phyloP scores from a whole-genome alignment of 2,797 vertebrate genomes.

The Ataeniobius toweri region DNA sequence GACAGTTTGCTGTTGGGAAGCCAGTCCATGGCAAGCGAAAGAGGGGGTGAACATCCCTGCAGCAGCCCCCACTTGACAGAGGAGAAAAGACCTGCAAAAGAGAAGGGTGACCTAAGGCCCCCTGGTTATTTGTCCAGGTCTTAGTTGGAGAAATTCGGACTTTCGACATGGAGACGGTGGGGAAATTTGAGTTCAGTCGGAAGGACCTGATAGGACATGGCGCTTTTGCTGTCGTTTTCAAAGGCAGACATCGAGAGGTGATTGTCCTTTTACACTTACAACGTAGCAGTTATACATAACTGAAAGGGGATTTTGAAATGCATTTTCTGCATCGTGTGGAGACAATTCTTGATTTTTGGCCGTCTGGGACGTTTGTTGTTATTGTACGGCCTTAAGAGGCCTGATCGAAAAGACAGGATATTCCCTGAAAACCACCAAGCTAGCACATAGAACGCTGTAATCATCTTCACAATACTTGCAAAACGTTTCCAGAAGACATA shows the following conservation, averaged over 20 bases:
- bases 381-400: slow-evolving; percentile 76
- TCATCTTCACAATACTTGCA: background rate
- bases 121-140: slow-evolving; percentile 37
- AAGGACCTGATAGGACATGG: slow-evolving; percentile 97
- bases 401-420: slow-evolving; percentile 42
- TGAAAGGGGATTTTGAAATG: accelerated
- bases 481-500: background rate
- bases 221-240: slow-evolving; percentile 96
- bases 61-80: slow-evolving; percentile 64
- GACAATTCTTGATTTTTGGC: background rate
- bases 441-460: background rate
- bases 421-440: slow-evolving; percentile 24
- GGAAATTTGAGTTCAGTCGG: slow-evolving; percentile 96
- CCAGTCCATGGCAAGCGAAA: slow-evolving; percentile 81
- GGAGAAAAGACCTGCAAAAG: slow-evolving; percentile 59
- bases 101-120: slow-evolving; percentile 58
- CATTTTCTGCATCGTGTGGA: accelerated
- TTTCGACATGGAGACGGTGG: slow-evolving; percentile 88
- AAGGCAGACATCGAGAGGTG: slow-evolving; percentile 94
- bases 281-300: too few species aligned
- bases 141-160: slow-evolving; percentile 38
- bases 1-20: slow-evolving; percentile 68
- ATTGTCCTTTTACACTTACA: background rate
- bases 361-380: slow-evolving; percentile 58
- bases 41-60: slow-evolving; percentile 72